A percentile compares a stretch with the other conserved stretches of the same genome.
Evolutionary conservation across 2,888 invertebrate species (phyloP).

Genomic region (Rutpela maculata): DNA sequence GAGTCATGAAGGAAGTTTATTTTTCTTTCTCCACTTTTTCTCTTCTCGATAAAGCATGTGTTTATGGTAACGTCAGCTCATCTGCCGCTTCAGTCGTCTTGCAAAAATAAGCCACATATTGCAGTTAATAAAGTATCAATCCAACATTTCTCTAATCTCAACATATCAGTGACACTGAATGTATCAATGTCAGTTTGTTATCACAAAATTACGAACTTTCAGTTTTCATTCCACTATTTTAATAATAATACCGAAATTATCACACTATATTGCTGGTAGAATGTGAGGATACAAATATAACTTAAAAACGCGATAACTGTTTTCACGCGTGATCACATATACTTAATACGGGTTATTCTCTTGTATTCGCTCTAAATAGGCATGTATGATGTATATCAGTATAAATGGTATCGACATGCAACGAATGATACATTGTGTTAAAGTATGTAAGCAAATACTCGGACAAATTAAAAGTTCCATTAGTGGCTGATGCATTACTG

Average conservation of each 20-base stretch:
- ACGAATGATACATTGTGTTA: not conserved
- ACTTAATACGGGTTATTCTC: not conserved
- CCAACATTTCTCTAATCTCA: too few relatives aligned
- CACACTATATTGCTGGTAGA: not conserved
- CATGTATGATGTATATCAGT: not conserved
- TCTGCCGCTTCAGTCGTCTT: too few relatives aligned
- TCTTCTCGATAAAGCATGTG: too few relatives aligned
- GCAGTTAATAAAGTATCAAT: too few relatives aligned
- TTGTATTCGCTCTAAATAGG: not conserved
- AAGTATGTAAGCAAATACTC: not conserved
- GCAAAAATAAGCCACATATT: too few relatives aligned
- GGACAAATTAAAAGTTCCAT: not conserved
- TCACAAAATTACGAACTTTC: not conserved
- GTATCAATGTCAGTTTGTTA: too few relatives aligned
- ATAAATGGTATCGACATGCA: not conserved
- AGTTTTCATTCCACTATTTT: not conserved
- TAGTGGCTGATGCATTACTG: not conserved
- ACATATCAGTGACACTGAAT: too few relatives aligned
- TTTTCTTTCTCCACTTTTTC: too few relatives aligned
- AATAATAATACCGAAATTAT: not conserved
- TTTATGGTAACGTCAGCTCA: too few relatives aligned
- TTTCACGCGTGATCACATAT: conserved; percentile 6
- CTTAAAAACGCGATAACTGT: not conserved
- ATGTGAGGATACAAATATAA: not conserved
- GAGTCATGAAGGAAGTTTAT: too few relatives aligned